Evolutionary conservation across 2,888 invertebrate genomes (phyloP).

Genomic region (Argyresthia albistria): DNA sequence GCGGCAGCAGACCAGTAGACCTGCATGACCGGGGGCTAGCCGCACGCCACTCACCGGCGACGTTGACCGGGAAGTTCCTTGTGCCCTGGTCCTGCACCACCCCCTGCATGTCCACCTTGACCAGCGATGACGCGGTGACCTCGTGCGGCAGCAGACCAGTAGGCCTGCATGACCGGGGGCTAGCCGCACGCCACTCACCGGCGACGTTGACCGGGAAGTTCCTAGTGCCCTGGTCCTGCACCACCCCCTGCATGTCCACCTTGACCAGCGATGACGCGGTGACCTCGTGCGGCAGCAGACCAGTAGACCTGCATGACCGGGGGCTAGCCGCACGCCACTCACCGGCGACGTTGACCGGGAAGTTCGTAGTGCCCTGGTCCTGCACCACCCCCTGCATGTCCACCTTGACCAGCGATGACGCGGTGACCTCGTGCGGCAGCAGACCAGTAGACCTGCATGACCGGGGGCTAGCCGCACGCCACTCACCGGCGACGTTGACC

Average conservation of each 20-base stretch:
- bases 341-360: slow-evolving; percentile 87
- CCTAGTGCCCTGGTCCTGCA: slow-evolving; percentile 71
- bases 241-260: too few relatives aligned
- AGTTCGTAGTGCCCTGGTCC: slow-evolving; percentile 94
- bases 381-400: slow-evolving; percentile 88
- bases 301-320: too few relatives aligned
- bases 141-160: too few relatives aligned
- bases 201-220: slow-evolving; percentile 78
- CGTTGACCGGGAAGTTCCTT: slow-evolving; percentile 93
- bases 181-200: background rate
- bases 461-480: background rate
- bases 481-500: slow-evolving; percentile 79
- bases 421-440: too few relatives aligned
- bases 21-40: too few relatives aligned
- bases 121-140: slow-evolving; percentile 77
- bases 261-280: too few relatives aligned
- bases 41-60: slow-evolving; percentile 56
- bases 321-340: background rate
- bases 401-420: slow-evolving; percentile 91
- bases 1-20: too few relatives aligned
- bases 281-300: too few relatives aligned
- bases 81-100: slow-evolving; percentile 87
- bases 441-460: slow-evolving; percentile 62
- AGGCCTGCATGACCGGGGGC: too few relatives aligned
- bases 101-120: slow-evolving; percentile 93